Evolutionary conservation across 2,113 vertebrate species (phyloP), one percentile per base, ranked within the genome.

Genomic region (Mus pahari): DNA sequence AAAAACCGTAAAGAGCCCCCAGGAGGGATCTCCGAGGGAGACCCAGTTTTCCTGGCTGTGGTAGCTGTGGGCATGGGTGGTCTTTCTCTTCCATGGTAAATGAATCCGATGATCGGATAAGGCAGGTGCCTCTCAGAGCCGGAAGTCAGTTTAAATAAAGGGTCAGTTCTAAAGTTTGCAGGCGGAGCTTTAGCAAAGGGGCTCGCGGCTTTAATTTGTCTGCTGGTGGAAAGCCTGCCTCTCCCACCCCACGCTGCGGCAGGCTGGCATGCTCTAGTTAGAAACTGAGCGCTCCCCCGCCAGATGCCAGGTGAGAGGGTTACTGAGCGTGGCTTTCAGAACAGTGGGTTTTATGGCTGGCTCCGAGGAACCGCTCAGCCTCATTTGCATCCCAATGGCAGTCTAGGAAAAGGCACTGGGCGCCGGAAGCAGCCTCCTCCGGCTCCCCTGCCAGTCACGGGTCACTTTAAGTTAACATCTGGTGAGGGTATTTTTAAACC

Each of bases 241-340:
- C 95, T 94, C 97, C 97, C 66, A 93, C 96, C 95, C 96, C 98
- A 94, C 0, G 26, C 90, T 45, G 79, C 79, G 14, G 81, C 39
- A 62, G 78, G 0, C 62, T 0, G 19, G 96, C 97, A 55, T 0
- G 79, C 92, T 94, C 97, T 89, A 94, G 94, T 79, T 97, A 92
- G 96, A 91, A 94, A 64, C 84, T 3, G 45, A 4, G 92, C 94
- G 58, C 70, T 90, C 81, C 92, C 0, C 17, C 91, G 96, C 97
- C 98, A 97, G 98, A 89, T 89, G 97, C 97, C 86, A 16, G 98
- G 93, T 66, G 97, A 94, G 96, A 94, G 96, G 96, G 89, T 95
- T 50, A 96, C 97, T 5, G 64, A 92, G 5, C 90, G 6, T n/a
- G 55, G 55, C n/a, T 39, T 96, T 96, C 97, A 73, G 66, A 97